phyloP scores from a whole-genome alignment of 2,888 invertebrate species.

The Macrosiphum euphorbiae region DNA sequence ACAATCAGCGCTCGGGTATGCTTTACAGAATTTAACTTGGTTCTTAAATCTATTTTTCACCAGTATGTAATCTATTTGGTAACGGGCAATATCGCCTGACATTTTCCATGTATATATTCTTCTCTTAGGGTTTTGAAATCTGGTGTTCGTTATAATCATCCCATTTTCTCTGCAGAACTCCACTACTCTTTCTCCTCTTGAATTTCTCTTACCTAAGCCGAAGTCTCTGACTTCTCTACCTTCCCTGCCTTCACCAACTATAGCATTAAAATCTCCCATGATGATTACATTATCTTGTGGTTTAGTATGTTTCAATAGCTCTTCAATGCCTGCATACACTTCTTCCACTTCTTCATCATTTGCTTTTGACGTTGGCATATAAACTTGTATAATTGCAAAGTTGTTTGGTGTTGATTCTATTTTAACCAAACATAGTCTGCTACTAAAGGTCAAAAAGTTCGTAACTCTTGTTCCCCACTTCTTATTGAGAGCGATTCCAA shows the following conservation, averaged over 20 bases:
- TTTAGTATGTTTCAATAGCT: conserved; percentile 52
- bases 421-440: too few relatives aligned
- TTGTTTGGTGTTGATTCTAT: conserved; percentile 42
- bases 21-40: conserved; percentile 42
- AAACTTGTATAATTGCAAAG: conserved; percentile 52
- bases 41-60: conserved; percentile 29
- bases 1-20: conserved; percentile 28
- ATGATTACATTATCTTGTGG: conserved; percentile 55
- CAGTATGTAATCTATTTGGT: conserved; percentile 19
- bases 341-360: conserved; percentile 48
- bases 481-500: too few relatives aligned
- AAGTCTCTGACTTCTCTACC: too few relatives aligned
- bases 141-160: too few relatives aligned
- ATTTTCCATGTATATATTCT: not conserved
- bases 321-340: conserved; percentile 60
- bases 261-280: conserved; percentile 48
- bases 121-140: too few relatives aligned
- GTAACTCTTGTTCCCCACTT: too few relatives aligned
- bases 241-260: not conserved
- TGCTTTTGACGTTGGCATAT: conserved; percentile 53
- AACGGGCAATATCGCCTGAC: not conserved
- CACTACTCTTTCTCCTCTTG: too few relatives aligned
- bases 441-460: too few relatives aligned
- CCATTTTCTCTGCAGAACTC: too few relatives aligned
- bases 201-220: too few relatives aligned